These are phyloP conservation scores for Phaenicophaeus curvirostris DNA, from an alignment of 2,797 vertebrate genomes.

Conservation along the genomic window DNA sequence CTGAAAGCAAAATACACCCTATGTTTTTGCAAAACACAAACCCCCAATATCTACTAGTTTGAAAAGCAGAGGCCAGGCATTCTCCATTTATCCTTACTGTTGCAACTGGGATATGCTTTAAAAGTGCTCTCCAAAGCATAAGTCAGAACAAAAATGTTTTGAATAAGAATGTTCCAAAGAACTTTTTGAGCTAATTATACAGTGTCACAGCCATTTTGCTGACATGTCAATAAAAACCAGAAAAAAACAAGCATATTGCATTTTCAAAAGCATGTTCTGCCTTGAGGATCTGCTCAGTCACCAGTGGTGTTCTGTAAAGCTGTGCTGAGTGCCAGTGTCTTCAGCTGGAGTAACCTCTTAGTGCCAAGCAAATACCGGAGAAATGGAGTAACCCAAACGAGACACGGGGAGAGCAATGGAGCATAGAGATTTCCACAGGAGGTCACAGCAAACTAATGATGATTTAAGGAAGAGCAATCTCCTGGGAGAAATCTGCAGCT, in stretches of 20 bases:
- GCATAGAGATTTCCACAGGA: neutral
- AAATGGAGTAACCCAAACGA: rapidly evolving
- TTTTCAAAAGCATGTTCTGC: neutral
- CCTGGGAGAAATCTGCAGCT: neutral
- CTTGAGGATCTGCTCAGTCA: neutral
- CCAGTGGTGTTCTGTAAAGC: rapidly evolving
- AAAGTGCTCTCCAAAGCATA: neutral
- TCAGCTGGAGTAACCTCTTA: neutral
- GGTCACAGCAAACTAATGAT: neutral
- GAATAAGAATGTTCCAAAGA: neutral
- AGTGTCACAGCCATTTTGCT: neutral
- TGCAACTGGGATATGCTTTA: neutral
- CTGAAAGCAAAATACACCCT: neutral
- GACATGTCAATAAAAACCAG: neutral
- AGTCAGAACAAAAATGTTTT: neutral
- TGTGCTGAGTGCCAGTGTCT: rapidly evolving
- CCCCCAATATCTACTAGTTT: neutral
- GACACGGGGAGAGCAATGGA: neutral
- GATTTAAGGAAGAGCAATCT: neutral
- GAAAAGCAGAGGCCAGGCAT: neutral
- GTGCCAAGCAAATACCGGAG: neutral
- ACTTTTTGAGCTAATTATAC: neutral
- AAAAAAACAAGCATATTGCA: rapidly evolving
- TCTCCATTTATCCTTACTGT: neutral
- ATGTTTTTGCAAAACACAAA: neutral